Base-by-base conservation (phyloP, 2,113 vertebrate species). In the Poeciliopsis prolifica region DNA sequence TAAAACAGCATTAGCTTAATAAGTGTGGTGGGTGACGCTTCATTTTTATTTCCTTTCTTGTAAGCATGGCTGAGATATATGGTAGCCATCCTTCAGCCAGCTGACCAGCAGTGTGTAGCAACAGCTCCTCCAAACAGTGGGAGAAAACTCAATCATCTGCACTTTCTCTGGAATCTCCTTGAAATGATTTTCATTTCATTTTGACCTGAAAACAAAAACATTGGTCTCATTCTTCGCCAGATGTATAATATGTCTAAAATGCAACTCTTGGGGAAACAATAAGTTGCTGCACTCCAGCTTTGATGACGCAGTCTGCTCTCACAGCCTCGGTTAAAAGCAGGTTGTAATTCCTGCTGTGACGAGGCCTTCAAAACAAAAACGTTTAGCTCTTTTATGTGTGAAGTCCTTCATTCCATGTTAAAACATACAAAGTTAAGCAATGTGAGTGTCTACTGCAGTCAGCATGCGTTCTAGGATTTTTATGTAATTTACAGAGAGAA, bases 381-480 rank as follows among this genome's bases (percentile, higher is more conserved):
- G 26, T 26, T 60, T 35, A 19, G 58, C 35, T 29, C 42, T 44
- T 58, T 54, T 13, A 12, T 30, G 68, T 24, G 12, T 73, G 14
- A 71, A 30, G 40, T 60, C 42, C 22, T 54, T 29, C 51, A 7
- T 63, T 70, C 65, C 68, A 63, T 77, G 37, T 65, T 75, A 61
- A 68, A 35, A 65, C 68, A 68, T 72, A 80, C 40, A 83, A 81
- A 76, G 71, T 77, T 15, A 67, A 65, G 66, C 75, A 31, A 63
- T 65, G 72, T 78, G 74, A 85, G 37, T 65, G 68, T 88, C 86
- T 92, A 88, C 85, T 89, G 91, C 88, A 15, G 67, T 86, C 88
- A 76, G 90, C 92, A 92, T 92, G 90, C 91, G 87, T 90, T 84
- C 77, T 90, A 88, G 70, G 62, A 44, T 81, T 67, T 58, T 22